Percentiles rank a stretch among this genome's conserved stretches.
Conservation (phyloP, 2,113 vertebrate species). For the Zapus hudsonius region DNA sequence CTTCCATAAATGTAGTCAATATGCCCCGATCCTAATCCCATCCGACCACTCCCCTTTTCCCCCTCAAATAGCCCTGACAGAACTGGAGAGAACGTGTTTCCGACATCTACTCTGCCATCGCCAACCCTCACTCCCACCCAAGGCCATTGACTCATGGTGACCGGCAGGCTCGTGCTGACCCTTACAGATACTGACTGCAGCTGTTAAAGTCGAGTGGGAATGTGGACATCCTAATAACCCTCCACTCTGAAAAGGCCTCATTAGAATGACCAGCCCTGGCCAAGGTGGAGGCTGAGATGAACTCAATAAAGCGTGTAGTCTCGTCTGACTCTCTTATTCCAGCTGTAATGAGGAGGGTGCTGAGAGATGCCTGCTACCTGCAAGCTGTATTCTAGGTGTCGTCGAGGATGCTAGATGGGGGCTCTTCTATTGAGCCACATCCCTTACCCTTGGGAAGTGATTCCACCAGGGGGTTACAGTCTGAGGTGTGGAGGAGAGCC, state of each 20-base stretch:
- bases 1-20: no score
- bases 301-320: no score
- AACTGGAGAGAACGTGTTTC: neutral
- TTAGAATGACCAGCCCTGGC: neutral
- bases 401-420: neutral
- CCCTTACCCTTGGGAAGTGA: neutral
- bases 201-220: neutral
- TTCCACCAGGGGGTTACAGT: neutral
- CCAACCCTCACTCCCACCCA: accelerated
- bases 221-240: neutral
- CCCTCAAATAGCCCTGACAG: no score
- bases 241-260: neutral
- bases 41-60: no score
- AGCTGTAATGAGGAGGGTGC: neutral
- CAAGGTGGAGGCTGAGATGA: neutral
- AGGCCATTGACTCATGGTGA: neutral
- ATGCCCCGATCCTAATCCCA: no score
- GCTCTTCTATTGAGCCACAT: no score
- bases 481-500: neutral
- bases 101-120: neutral
- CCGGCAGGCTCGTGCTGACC: neutral
- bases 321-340: neutral
- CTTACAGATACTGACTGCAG: neutral
- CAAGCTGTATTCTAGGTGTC: neutral
- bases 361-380: neutral